Evolutionary conservation across 92 coral and sea anemone genomes (phyloP).

Genomic region (Nematostella vectensis): DNA sequence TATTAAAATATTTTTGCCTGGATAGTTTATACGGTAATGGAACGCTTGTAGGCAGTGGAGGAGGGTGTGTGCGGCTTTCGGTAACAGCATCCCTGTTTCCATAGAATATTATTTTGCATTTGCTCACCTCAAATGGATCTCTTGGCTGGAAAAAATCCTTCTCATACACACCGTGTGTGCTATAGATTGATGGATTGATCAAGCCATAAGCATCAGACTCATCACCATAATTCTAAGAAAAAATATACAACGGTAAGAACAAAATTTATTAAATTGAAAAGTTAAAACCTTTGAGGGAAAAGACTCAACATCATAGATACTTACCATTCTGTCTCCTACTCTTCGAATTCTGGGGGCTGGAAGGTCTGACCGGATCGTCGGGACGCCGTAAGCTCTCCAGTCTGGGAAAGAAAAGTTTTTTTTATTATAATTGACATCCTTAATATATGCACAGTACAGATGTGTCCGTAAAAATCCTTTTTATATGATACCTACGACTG

Average conservation of each 20-base stretch:
- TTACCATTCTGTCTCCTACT: conserved; percentile 83
- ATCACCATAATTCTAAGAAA: conserved; percentile 84
- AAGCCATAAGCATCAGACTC: conserved; percentile 98
- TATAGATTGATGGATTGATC: conserved; percentile 88
- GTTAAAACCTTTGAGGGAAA: neutral
- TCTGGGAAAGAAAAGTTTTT: too few species aligned
- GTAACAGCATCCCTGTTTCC: too few species aligned
- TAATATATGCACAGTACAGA: too few species aligned
- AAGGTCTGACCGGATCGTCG: conserved; percentile 89
- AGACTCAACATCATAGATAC: too few species aligned
- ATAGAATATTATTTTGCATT: too few species aligned
- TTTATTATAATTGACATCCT: too few species aligned
- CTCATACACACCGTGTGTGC: conserved; percentile 86
- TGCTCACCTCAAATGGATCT: conserved; percentile 93
- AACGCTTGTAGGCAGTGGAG: too few species aligned
- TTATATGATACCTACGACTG: too few species aligned
- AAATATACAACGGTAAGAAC: neutral
- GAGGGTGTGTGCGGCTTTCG: too few species aligned
- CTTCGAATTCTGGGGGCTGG: conserved; percentile 89
- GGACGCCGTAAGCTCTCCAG: conserved; percentile 93
- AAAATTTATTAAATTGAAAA: neutral
- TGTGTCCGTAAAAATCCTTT: too few species aligned
- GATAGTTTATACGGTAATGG: too few species aligned
- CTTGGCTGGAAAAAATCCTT: conserved; percentile 91
- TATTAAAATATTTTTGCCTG: too few species aligned